Conservation (phyloP, 2,888 invertebrate genomes). For the Cloeon dipterum region DNA sequence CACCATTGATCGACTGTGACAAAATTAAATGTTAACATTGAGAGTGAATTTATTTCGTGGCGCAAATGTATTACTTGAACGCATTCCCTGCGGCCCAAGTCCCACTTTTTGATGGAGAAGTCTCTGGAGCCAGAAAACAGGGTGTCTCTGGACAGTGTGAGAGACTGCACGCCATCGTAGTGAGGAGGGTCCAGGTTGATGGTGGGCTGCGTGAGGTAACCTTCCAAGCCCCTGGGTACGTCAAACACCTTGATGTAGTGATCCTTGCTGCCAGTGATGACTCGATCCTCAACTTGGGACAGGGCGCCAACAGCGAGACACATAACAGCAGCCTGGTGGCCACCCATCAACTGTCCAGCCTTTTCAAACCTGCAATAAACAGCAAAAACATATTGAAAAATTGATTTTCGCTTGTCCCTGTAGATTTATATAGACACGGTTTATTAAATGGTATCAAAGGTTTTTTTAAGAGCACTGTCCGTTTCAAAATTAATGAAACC, state of each 20-base stretch:
- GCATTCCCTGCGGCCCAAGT: conserved; percentile 31
- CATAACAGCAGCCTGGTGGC: conserved; percentile 68
- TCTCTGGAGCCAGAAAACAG: conserved; percentile 70
- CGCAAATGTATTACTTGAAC: conserved; percentile 21
- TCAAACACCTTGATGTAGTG: conserved; percentile 50
- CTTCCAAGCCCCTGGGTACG: conserved; percentile 18
- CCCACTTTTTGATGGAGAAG: conserved; percentile 70
- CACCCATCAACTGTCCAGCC: conserved; percentile 48
- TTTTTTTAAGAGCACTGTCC: conserved; percentile 4
- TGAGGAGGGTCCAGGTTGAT: conserved; percentile 61
- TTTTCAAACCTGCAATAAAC: conserved; percentile 35
- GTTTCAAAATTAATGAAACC: too few relatives aligned
- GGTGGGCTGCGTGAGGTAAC: conserved; percentile 29
- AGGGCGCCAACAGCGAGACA: conserved; percentile 40
- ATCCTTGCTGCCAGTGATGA: conserved; percentile 68
- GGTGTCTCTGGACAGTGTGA: conserved; percentile 37
- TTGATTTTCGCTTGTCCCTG: neutral
- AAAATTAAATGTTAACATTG: neutral
- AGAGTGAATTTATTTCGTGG: neutral
- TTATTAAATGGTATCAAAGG: neutral
- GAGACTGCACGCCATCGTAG: conserved; percentile 71
- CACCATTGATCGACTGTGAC: conserved; percentile 44
- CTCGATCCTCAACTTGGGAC: conserved; percentile 29
- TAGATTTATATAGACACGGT: conserved; percentile 2
- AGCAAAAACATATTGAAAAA: neutral